Conservation (phyloP, 2,888 invertebrate species). For the Muscina levida region DNA sequence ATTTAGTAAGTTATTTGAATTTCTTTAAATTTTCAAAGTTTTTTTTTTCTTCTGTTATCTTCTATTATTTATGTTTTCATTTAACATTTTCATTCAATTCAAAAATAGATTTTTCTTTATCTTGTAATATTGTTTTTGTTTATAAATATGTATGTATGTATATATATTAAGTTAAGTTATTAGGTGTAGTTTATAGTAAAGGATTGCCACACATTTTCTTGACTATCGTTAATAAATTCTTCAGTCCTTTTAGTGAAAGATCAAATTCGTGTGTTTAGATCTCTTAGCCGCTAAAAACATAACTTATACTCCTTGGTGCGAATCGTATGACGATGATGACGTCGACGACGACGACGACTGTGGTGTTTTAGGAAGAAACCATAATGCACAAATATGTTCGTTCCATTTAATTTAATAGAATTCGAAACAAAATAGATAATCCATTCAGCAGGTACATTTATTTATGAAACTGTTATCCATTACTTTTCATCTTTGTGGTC, state of each 20-base stretch:
- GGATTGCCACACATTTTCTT: conserved; percentile 54
- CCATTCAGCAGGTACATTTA: conserved; percentile 59
- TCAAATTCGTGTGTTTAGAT: conserved; percentile 42
- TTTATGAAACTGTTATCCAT: conserved; percentile 49
- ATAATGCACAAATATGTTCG: conserved; percentile 10
- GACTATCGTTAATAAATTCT: conserved; percentile 56
- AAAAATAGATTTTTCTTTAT: conserved; percentile 39
- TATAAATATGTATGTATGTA: too few species aligned
- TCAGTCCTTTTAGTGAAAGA: conserved; percentile 55
- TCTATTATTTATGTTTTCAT: conserved; percentile 8
- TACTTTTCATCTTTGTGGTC: background rate
- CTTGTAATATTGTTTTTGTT: conserved; percentile 16
- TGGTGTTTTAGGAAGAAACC: conserved; percentile 19
- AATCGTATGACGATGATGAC: background rate
- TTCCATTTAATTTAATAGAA: background rate
- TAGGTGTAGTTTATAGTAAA: conserved; percentile 32
- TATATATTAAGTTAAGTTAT: conserved; percentile 36
- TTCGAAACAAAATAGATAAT: conserved; percentile 38
- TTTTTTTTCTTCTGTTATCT: conserved; percentile 16
- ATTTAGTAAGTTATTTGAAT: too few species aligned
- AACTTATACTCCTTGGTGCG: background rate
- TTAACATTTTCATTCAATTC: conserved; percentile 36
- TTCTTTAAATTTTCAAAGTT: conserved; percentile 14
- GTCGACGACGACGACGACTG: background rate
- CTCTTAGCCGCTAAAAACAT: conserved; percentile 28